Base-by-base conservation (phyloP, 2,797 vertebrate species). In the Microhierax caerulescens region DNA sequence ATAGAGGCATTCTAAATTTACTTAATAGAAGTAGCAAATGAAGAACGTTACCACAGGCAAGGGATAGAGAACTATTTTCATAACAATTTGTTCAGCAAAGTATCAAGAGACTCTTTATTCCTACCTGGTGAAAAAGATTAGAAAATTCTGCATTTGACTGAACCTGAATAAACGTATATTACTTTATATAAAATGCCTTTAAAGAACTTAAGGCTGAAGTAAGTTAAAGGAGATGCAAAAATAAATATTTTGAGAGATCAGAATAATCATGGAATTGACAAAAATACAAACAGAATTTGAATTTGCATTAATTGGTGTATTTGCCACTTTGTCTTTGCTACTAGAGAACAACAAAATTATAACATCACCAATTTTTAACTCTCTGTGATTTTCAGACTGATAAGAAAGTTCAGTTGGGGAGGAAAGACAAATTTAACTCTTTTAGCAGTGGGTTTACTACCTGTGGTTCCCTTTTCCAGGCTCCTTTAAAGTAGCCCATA, bases 61-160 rank as follows among this genome's bases (percentile, higher is more conserved):
- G 64, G 54, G 81, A 94, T 75, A 89, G 47, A 83, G 95, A 97
- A 93, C 68, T 56, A 75, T 97, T 98, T 98, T 97, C 92, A 72
- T 93, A 97, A 96, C 76, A 88, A 96, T 97, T 91, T 96, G n/a
- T 95, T 96, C 92, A 92, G 81, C 82, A 74, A 96, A 89, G 54
- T 95, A 96, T 90, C 65, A 22, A 88, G 87, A 97, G 77, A 57
- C 22, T 84, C 47, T 88, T 93, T 84, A 79, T 51, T 92, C 48
- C 70, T 85, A 85, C 65, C 65, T 93, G 67, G 54, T 76, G 76
- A 92, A 96, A 96, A 88, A 90, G 74, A 96, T 94, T 94, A 96
- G 83, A 95, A 69, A 96, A 57, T 48, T 25, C 39, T 37, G 36
- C 27, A 15, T 81, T 92, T 96, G 88, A 96, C 15, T 96, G 91